Evolutionary conservation across 1,140 invertebrate species (phyloP).

Genomic region (Drosophila mauritiana): DNA sequence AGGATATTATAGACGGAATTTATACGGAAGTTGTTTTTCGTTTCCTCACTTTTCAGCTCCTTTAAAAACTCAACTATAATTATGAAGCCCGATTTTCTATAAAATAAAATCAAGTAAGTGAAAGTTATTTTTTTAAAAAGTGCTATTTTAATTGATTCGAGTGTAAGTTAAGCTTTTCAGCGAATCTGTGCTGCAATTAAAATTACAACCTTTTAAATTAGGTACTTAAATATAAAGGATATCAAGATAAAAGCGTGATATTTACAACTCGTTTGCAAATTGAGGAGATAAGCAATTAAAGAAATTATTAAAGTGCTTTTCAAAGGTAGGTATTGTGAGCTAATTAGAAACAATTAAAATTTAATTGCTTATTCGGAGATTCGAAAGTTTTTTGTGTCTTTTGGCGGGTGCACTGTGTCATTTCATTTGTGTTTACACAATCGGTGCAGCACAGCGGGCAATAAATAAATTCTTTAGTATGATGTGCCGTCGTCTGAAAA

Average conservation of each 20-base stretch:
- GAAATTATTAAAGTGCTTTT: not conserved
- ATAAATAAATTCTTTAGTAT: slow-evolving; percentile 38
- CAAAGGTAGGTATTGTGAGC: not conserved
- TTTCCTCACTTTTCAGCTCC: no score
- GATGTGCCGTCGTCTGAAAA: slow-evolving; percentile 41
- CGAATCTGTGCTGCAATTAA: not conserved
- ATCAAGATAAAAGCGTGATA: not conserved
- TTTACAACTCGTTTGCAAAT: not conserved
- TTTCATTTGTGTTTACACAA: slow-evolving; percentile 15
- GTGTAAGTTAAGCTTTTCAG: slow-evolving; percentile 10
- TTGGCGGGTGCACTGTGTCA: not conserved
- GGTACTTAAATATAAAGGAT: not conserved
- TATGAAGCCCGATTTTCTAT: not conserved
- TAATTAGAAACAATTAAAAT: no score
- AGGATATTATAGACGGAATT: not conserved
- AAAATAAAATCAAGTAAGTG: not conserved
- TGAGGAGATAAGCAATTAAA: not conserved
- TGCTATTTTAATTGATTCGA: not conserved
- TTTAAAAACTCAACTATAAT: not conserved
- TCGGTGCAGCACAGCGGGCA: slow-evolving; percentile 3
- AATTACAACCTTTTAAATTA: not conserved
- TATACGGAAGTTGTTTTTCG: not conserved
- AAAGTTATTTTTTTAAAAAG: not conserved
- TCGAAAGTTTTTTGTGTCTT: not conserved
- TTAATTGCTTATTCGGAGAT: not conserved